Evolutionary conservation across 1,140 invertebrate species (phyloP), one percentile per base, ranked within the genome.

Genomic region (Goniozus legneri): DNA sequence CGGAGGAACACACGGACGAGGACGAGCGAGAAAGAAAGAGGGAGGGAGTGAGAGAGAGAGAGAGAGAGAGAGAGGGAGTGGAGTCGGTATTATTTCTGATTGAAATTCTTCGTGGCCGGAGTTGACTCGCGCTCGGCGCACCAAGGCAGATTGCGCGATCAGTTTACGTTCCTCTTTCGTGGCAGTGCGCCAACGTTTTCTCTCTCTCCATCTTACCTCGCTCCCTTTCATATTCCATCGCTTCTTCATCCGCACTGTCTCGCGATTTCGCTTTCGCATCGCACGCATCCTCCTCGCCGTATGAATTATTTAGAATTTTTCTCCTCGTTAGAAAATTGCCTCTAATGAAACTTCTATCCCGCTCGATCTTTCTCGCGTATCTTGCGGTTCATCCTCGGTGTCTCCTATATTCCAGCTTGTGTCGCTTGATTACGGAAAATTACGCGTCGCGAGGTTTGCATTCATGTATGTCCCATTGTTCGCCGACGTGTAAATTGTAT

Each of bases 81-180:
- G 18, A 48, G 53, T 54, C 58, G 42, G 46, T 60, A 60, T 60
- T 60, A 60, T 58, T 60, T 45, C 57, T 58, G 57, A 60, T 60
- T 60, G 57, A 60, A 60, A 59, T 59, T 60, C 57, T 60, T 59
- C 56, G 56, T 55, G 56, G 57, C 48, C 38, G n/a, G 40, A 55
- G 57, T 59, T 59, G 57, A 60, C 56, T 59, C 50, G 56, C 56
- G n/a, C n/a, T 39, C 45, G 50, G 56, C 52, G 56, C 50, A 57
- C 55, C 55, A n/a, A n/a, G 37, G 45, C 54, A 53, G 56, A 58
- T 58, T 58, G 56, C 51, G 40, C 56, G 56, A 58, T 58, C 55
- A 58, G 56, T 58, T 58, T 58, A 58, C 56, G 55, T 53, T 58
- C 47, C 46, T 38, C 45, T n/a, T n/a, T 50, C 54, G 56, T 58